Evolutionary conservation across 2,888 invertebrate species (phyloP).

Genomic region (Steinernema carpocapsae): DNA sequence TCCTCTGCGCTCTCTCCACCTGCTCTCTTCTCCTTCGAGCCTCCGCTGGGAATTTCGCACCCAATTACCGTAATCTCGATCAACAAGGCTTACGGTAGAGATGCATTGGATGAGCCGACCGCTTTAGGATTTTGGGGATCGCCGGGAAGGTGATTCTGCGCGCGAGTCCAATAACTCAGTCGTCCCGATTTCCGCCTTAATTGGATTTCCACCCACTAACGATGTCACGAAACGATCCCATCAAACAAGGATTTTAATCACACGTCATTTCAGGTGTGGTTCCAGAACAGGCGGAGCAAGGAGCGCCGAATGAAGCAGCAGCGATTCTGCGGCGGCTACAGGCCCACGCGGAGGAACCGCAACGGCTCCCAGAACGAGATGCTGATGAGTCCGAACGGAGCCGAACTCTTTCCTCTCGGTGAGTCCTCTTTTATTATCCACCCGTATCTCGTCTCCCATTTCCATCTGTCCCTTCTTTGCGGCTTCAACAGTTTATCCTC

Average conservation of each 20-base stretch:
- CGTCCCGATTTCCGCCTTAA: neutral
- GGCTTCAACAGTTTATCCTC: neutral
- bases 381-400: conserved; percentile 13
- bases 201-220: conserved; percentile 11
- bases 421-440: neutral
- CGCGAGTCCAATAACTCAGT: neutral
- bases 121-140: neutral
- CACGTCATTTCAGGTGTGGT: conserved; percentile 85
- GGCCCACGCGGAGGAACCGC: conserved; percentile 57
- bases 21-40: conserved; percentile 7
- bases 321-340: conserved; percentile 72
- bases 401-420: conserved; percentile 29
- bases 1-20: conserved; percentile 25
- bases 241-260: neutral
- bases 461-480: conserved; percentile 26
- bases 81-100: neutral
- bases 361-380: conserved; percentile 49
- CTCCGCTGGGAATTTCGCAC: conserved; percentile 34
- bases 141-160: neutral
- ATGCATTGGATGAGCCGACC: neutral
- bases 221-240: neutral
- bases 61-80: conserved; percentile 33
- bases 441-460: neutral
- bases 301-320: conserved; percentile 94
- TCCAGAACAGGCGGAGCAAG: conserved; percentile 98